Base-by-base conservation (phyloP, 1,140 invertebrate species). In the Megalopta genalis region DNA sequence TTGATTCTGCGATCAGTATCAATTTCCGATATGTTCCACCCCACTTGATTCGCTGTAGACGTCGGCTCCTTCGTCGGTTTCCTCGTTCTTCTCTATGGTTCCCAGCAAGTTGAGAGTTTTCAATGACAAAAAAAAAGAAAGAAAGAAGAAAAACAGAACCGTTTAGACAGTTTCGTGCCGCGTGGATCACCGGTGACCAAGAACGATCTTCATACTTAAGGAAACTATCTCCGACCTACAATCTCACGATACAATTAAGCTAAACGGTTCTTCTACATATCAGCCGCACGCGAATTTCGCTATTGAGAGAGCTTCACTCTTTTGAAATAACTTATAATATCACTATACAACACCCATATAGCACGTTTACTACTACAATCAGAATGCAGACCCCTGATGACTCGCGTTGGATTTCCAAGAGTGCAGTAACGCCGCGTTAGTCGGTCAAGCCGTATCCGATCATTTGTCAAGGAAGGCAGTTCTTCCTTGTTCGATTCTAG, bases 171-270 rank as follows among this genome's bases (percentile, higher is more conserved):
- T 63, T 63, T 32, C 27, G 27, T 62, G 60, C 27, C 59, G 59
- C 59, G 54, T 23, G 21, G n/a, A 23, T 59, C 54, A 59, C n/a
- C 54, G 54, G 54, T 59, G 54, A 59, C 54, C 54, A 54, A 54
- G 18, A 54, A 54, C 21, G 7, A 21, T 18, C 6, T n/a, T 57
- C 9, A 12, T 46, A 7, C 6, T 21, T n/a, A 8, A 52, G 10
- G 42, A 52, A 52, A 18, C 49, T 52, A 52, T 21, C 49, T 46
- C 42, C 9, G 42, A 14, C 42, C 10, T 46, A 46, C 42, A 12
- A 12, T 10, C 9, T 18, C 14, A 7, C 16, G 6, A 21, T 18
- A 52, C 18, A 6, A 16, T 57, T 57, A 57, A n/a, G 21, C 18
- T 57, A 57, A n/a, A 57, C 21, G 54, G 54, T 21, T n/a, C 12